These are phyloP conservation scores for Oxyura jamaicensis DNA, from an alignment of 2,113 vertebrate genomes.

Conservation along the genomic window DNA sequence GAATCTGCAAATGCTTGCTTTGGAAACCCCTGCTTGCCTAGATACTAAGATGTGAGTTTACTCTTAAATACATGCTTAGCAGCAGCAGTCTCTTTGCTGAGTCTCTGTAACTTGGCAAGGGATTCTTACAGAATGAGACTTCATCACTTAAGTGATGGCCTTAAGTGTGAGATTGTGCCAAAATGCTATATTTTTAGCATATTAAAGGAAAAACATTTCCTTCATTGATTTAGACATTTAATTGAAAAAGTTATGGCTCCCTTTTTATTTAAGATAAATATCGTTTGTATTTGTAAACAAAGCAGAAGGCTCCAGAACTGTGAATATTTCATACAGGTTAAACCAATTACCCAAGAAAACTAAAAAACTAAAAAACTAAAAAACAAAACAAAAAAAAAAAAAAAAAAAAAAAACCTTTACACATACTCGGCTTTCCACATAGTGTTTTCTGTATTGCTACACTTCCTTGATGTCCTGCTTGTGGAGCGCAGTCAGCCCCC, in stretches of 20 bases:
- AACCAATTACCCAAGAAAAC: neutral
- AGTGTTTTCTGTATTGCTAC: neutral
- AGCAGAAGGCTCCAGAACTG: neutral
- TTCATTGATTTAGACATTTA: neutral
- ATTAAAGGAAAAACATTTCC: too few species aligned
- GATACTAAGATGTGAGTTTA: neutral
- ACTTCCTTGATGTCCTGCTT: neutral
- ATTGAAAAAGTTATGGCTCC: neutral
- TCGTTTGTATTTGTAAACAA: neutral
- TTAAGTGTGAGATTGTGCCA: neutral
- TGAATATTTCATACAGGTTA: neutral
- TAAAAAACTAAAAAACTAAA: too few species aligned
- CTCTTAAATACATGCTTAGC: neutral
- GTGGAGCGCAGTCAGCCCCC: accelerated
- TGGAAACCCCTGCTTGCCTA: neutral
- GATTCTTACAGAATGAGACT: neutral
- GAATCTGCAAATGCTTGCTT: neutral
- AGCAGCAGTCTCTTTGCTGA: neutral
- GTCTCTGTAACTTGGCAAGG: neutral
- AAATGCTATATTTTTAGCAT: neutral
- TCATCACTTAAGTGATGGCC: neutral
- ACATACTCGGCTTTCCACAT: neutral
- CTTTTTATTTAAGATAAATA: neutral
- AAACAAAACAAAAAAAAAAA: too few species aligned
- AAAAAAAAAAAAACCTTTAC: neutral